phyloP scores from a whole-genome alignment of 2,888 invertebrate genomes.

The Synergus laeviventris region DNA sequence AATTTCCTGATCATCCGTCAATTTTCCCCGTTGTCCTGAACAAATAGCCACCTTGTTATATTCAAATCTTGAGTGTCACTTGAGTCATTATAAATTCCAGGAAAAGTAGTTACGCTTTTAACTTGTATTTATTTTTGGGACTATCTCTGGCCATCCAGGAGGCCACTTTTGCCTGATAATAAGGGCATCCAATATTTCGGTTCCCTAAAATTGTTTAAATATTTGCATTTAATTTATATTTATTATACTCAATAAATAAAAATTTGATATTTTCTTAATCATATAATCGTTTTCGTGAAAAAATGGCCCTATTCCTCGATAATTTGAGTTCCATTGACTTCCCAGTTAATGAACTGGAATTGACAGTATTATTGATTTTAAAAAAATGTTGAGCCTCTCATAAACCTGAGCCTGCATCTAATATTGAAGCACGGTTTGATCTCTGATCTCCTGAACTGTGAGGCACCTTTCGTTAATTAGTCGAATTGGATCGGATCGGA shows the following conservation, averaged over 20 bases:
- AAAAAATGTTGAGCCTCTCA: background rate
- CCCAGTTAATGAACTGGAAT: too few species aligned
- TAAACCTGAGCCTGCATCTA: background rate
- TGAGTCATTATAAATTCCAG: background rate
- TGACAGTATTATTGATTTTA: background rate
- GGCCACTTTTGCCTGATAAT: background rate
- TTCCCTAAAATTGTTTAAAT: too few species aligned
- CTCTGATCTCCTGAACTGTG: conserved; percentile 22
- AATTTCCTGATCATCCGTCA: too few species aligned
- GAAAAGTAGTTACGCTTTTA: background rate
- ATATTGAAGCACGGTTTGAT: background rate
- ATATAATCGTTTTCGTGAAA: too few species aligned
- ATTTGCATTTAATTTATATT: background rate
- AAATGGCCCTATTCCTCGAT: too few species aligned
- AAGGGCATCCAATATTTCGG: background rate
- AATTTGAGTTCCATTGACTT: too few species aligned
- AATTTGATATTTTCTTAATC: too few species aligned
- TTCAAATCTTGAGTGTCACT: background rate
- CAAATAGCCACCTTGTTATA: background rate
- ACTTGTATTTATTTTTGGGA: background rate
- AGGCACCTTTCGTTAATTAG: conserved; percentile 41
- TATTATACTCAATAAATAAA: too few species aligned
- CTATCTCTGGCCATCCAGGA: background rate
- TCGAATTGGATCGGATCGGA: conserved; percentile 55
- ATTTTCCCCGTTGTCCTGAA: too few species aligned